phyloP scores from a whole-genome alignment of 2,888 invertebrate species.

The Patella pellucida region DNA sequence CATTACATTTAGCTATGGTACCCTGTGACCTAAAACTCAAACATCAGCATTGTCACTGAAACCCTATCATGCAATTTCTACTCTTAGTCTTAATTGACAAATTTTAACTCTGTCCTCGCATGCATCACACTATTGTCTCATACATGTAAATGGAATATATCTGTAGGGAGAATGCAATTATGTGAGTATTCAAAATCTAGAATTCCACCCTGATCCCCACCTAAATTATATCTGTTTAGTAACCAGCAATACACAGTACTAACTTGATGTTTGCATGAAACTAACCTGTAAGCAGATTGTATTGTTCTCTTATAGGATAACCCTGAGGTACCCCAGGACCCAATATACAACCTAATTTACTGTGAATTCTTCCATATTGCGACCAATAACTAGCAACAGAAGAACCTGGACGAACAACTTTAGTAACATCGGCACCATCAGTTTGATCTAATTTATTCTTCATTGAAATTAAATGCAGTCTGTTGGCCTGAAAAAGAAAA shows the following conservation, averaged over 20 bases:
- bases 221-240: not conserved
- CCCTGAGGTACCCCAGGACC: conserved; percentile 61
- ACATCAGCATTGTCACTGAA: too few species aligned
- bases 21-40: too few species aligned
- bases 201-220: too few species aligned
- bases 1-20: too few species aligned
- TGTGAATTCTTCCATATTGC: conserved; percentile 65
- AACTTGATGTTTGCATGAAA: not conserved
- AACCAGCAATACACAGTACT: not conserved
- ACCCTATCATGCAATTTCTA: too few species aligned
- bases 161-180: not conserved
- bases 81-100: too few species aligned
- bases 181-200: too few species aligned
- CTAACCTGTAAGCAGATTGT: conserved; percentile 67
- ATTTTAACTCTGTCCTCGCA: too few species aligned
- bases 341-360: conserved; percentile 60
- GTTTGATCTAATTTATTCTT: conserved; percentile 59
- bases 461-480: conserved; percentile 56
- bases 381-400: conserved; percentile 58
- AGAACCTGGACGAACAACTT: conserved; percentile 45
- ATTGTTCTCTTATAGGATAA: conserved; percentile 54
- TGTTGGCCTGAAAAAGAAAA: conserved; percentile 52
- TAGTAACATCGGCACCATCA: conserved; percentile 56
- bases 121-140: too few species aligned
- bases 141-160: not conserved